Evolutionary conservation across 2,113 vertebrate species (phyloP), one percentile per base, ranked within the genome.

Genomic region (Clupea harengus): DNA sequence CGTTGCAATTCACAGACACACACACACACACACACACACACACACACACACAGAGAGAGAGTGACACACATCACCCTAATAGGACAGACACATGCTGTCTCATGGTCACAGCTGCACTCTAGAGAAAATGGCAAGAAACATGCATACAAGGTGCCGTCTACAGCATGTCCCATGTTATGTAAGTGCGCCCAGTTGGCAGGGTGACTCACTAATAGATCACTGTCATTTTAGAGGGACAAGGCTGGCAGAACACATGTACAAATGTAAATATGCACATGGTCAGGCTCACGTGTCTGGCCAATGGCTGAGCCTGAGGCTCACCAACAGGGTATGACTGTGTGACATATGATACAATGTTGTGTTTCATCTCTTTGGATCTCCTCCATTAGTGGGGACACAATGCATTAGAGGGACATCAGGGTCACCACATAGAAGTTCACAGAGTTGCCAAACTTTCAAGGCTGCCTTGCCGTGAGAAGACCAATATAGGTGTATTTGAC

Each of bases 161-260:
- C 32, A 4, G 10, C 4, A 15, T 5, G 3, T 1, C 28, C 15
- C 28, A 5, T 4, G 28, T 78, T 78, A 78, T 18, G 11, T 32
- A 75, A 75, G 11, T 9, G 9, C 64, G 11, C 64, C 64, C 72
- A 13, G 72, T 32, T 11, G n/a, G 64, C 25, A 11, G 72, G 72
- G 13, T 78, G 72, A 78, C 25, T 78, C 72, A 78, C 28, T 78
- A 78, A 78, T 44, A 78, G 39, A 78, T 44, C 25, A 78, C 39
- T 78, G 39, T 11, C 72, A 78, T 78, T 78, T 78, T 13, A 78
- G 18, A 78, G 11, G 39, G 15, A 78, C 72, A 78, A 39, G 25
- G 9, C 32, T 78, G 72, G 72, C 25, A 78, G 72, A 15, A 32
- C 64, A 72, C 25, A 13, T 13, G 13, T 17, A 32, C 72, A 78